Percentiles rank a stretch among this genome's conserved stretches.
These are phyloP conservation scores for Dinoponera quadriceps DNA, from an alignment of 1,140 invertebrate genomes.

Conservation along the genomic window DNA sequence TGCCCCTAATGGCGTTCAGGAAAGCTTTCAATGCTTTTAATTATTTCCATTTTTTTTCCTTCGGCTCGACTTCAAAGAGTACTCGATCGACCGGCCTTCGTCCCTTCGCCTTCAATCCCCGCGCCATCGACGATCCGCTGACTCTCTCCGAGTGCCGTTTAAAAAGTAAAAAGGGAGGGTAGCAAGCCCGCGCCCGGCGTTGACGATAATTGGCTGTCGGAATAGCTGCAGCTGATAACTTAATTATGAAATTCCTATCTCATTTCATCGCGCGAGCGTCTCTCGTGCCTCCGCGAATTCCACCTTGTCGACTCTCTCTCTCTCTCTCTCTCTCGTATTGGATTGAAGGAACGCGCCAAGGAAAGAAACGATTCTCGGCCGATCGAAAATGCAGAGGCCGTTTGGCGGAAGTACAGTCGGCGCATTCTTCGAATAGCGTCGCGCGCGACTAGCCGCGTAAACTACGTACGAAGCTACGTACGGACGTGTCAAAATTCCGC, in stretches of 20 bases:
- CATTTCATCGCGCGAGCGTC: conserved; percentile 58
- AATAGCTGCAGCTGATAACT: conserved; percentile 72
- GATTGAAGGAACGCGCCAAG: conserved; percentile 9
- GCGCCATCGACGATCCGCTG: conserved; percentile 41
- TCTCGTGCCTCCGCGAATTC: conserved; percentile 21
- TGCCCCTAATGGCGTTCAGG: conserved; percentile 78
- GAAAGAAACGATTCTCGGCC: conserved; percentile 42
- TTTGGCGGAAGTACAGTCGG: not conserved
- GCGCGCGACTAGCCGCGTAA: not conserved
- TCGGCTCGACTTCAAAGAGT: conserved; percentile 78
- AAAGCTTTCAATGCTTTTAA: conserved; percentile 82
- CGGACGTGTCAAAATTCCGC: conserved; percentile 19
- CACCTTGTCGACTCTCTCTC: conserved; percentile 39
- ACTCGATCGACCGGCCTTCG: conserved; percentile 55
- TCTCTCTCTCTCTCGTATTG: conserved; percentile 38
- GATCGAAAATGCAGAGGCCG: not conserved
- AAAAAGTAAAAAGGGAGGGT: conserved; percentile 61
- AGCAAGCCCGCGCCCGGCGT: conserved; percentile 41
- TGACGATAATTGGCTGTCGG: conserved; percentile 72
- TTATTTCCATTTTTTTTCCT: conserved; percentile 81
- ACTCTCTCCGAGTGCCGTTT: conserved; percentile 43
- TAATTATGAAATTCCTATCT: conserved; percentile 73
- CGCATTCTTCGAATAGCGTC: not conserved
- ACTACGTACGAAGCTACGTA: not conserved
- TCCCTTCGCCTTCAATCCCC: not conserved